Evolutionary conservation across 2,797 vertebrate genomes (phyloP).

Genomic region (Momotus momota): DNA sequence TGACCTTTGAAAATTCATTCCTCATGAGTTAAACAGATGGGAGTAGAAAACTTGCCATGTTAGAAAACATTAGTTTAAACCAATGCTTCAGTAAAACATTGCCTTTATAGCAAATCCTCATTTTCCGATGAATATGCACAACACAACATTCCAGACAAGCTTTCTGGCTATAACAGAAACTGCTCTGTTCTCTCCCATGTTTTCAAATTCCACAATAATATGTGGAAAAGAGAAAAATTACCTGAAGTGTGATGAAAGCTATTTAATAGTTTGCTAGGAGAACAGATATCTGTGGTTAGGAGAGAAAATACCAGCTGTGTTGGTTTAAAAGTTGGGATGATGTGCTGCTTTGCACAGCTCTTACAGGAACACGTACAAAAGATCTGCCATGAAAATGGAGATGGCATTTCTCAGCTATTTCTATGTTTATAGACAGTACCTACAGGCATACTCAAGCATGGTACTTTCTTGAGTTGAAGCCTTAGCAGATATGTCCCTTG

Average conservation of each 20-base stretch:
- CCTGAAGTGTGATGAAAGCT: neutral
- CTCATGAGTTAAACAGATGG: neutral
- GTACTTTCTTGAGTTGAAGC: neutral
- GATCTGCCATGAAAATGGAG: neutral
- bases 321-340: neutral
- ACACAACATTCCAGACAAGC: neutral
- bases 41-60: neutral
- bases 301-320: neutral
- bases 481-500: neutral
- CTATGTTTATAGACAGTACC: neutral
- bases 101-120: neutral
- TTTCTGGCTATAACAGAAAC: neutral
- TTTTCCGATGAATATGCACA: neutral
- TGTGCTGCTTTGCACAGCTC: neutral
- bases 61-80: neutral
- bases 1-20: conserved; percentile 8
- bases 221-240: neutral
- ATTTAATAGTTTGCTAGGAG: neutral
- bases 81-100: neutral
- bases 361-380: neutral
- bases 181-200: neutral
- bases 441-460: neutral
- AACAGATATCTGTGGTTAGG: neutral
- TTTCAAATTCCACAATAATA: neutral
- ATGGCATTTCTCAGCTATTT: neutral